A percentile compares a stretch with the other conserved stretches of the same genome.
Evolutionary conservation across 2,888 invertebrate species (phyloP).

Genomic region (Euzetes globulus): DNA sequence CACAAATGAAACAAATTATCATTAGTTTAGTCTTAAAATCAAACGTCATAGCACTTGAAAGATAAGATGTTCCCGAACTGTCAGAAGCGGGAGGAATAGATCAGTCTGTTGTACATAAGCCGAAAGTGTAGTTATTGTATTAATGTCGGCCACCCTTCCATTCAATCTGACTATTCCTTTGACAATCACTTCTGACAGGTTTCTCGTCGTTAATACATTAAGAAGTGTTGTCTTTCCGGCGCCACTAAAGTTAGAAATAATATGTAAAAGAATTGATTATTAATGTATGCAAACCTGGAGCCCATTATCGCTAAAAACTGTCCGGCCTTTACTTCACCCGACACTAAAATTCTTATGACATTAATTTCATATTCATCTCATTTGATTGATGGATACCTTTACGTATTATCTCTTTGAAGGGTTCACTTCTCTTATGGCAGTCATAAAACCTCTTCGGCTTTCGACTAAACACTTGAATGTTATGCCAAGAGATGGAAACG

Average conservation of each 20-base stretch:
- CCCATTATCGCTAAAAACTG: conserved; percentile 81
- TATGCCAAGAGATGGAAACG: conserved; percentile 7
- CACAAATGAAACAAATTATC: neutral
- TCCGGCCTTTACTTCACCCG: conserved; percentile 73
- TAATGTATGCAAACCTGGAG: conserved; percentile 39
- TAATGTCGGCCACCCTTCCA: neutral
- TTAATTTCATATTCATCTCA: neutral
- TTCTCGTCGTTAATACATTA: conserved; percentile 30
- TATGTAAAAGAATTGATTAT: neutral
- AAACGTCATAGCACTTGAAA: conserved; percentile 33
- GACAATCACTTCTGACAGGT: conserved; percentile 21
- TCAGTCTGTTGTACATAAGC: conserved; percentile 43
- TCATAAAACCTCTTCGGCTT: neutral
- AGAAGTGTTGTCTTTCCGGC: conserved; percentile 33
- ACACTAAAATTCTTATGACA: conserved; percentile 53
- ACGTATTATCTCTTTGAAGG: neutral
- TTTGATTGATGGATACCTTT: neutral
- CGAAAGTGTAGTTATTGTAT: conserved; percentile 19
- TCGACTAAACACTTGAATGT: neutral
- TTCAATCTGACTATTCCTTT: conserved; percentile 30
- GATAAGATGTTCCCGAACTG: conserved; percentile 46
- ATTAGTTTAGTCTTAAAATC: neutral
- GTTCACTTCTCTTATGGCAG: neutral
- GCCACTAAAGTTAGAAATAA: conserved; percentile 20
- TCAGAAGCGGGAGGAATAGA: conserved; percentile 46